phyloP scores from a whole-genome alignment of 2,888 invertebrate species.

The Gastracanthus pulcherrimus region DNA sequence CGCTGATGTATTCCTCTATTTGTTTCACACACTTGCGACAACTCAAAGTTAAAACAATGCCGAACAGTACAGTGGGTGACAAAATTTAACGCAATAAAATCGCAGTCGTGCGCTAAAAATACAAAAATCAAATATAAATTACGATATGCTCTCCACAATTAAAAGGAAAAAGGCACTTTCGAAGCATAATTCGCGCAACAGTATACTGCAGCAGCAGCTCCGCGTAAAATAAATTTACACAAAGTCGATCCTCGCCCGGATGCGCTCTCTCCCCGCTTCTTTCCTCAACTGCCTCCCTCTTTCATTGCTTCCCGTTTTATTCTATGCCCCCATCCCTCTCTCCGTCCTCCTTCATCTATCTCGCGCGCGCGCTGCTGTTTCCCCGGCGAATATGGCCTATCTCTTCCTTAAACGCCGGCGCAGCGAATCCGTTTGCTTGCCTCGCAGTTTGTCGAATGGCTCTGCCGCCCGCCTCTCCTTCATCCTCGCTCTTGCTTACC shows the following conservation, averaged over 20 bases:
- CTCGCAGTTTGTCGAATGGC: conserved; percentile 30
- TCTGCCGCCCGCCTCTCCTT: neutral
- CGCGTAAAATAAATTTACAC: conserved; percentile 4
- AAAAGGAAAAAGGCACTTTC: neutral
- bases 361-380: neutral
- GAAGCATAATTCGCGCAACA: neutral
- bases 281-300: conserved; percentile 10
- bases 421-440: conserved; percentile 44
- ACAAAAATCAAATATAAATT: no score
- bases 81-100: no score
- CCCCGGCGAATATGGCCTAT: neutral
- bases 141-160: no score
- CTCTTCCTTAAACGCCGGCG: neutral
- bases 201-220: neutral
- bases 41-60: no score
- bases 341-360: neutral
- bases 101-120: no score
- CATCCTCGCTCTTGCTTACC: neutral
- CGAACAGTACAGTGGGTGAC: no score
- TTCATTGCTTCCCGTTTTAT: conserved; percentile 19
- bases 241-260: conserved; percentile 16
- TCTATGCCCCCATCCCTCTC: no score
- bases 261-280: conserved; percentile 23
- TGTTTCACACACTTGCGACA: no score
- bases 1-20: no score